phyloP scores from a whole-genome alignment of 2,888 invertebrate genomes.

The Erebia palarica region DNA sequence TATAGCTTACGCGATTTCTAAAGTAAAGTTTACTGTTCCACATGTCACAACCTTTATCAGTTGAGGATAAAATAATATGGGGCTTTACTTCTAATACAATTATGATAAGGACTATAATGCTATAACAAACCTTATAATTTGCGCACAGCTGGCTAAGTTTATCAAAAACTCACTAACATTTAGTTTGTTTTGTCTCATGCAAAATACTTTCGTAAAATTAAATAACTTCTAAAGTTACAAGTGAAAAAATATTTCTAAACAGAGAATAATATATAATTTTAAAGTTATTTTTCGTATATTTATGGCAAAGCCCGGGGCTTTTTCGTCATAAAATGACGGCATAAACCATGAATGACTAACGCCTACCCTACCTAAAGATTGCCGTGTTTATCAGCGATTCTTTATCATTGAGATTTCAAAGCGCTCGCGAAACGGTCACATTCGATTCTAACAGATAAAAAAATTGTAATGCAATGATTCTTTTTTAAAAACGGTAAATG shows the following conservation, averaged over 20 bases:
- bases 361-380: conserved; percentile 37
- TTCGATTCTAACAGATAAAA: conserved; percentile 9
- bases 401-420: conserved; percentile 47
- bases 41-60: not conserved
- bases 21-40: conserved; percentile 10
- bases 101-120: not conserved
- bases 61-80: not conserved
- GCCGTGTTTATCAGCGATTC: conserved; percentile 46
- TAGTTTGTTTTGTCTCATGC: not conserved
- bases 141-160: conserved; percentile 9
- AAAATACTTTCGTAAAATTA: not conserved
- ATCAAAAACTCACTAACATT: not conserved
- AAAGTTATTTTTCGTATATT: not conserved
- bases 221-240: not conserved
- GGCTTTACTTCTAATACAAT: not conserved
- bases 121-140: not conserved
- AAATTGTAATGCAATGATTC: not conserved
- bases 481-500: not conserved
- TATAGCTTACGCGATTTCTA: not conserved
- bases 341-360: conserved; percentile 47
- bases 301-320: not conserved
- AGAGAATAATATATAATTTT: not conserved
- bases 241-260: too few relatives aligned
- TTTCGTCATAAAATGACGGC: conserved; percentile 32
- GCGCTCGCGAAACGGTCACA: conserved; percentile 37